These are phyloP conservation scores for Acomys russatus DNA, from an alignment of 2,797 vertebrate species.

Conservation along the genomic window DNA sequence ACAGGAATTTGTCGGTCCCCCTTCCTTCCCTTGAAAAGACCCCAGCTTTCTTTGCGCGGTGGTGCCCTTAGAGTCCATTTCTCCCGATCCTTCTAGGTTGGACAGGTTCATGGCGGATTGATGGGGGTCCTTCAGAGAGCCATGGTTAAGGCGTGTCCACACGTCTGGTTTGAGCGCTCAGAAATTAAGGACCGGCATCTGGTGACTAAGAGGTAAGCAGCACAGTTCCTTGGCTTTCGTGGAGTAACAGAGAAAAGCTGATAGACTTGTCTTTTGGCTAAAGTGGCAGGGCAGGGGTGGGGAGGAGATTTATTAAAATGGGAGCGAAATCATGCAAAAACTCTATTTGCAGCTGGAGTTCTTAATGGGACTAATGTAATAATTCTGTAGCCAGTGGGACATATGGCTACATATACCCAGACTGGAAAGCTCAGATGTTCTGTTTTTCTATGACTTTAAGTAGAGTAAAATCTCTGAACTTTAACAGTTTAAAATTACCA, in stretches of 20 bases:
- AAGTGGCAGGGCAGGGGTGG: background rate
- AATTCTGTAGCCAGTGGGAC: background rate
- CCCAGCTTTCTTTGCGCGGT: background rate
- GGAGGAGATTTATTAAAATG: background rate
- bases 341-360: background rate
- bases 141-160: constrained; percentile 95
- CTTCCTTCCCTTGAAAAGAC: background rate
- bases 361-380: background rate
- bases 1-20: background rate
- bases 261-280: background rate
- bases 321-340: background rate
- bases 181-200: constrained; percentile 96
- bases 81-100: constrained; percentile 90
- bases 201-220: constrained; percentile 94
- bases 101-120: constrained; percentile 95
- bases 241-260: background rate
- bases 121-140: constrained; percentile 97
- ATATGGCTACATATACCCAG: background rate
- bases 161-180: constrained; percentile 98
- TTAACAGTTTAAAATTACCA: constrained; percentile 48
- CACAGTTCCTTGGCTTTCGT: background rate
- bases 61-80: constrained; percentile 33
- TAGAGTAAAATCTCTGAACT: background rate
- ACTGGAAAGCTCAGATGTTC: background rate
- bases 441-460: background rate